phyloP scores from a whole-genome alignment of 2,797 vertebrate species.

The Crenichthys baileyi region DNA sequence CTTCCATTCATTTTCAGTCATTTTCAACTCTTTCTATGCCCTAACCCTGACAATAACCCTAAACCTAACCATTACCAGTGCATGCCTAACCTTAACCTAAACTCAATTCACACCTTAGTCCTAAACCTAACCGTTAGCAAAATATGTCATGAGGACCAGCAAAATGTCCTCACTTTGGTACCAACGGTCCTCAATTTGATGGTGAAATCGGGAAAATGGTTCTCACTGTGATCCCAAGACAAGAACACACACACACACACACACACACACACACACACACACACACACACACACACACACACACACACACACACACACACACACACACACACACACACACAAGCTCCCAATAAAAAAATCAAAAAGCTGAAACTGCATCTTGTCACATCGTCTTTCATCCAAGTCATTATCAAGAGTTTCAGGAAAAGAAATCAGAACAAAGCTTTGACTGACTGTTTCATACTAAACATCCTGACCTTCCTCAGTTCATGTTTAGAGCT shows the following conservation, averaged over 20 bases:
- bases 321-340: slow-evolving; percentile 23
- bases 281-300: slow-evolving; percentile 27
- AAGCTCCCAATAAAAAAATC: slow-evolving; percentile 15
- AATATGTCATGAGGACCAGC: too few relatives aligned
- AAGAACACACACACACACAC: slow-evolving; percentile 44
- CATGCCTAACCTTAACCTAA: too few relatives aligned
- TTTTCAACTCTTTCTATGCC: too few relatives aligned
- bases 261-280: slow-evolving; percentile 38
- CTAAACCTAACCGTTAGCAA: too few relatives aligned
- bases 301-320: slow-evolving; percentile 14
- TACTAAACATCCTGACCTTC: slow-evolving; percentile 71
- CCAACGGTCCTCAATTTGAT: too few relatives aligned
- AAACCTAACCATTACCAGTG: too few relatives aligned
- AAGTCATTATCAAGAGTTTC: slow-evolving; percentile 70
- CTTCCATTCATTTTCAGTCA: too few relatives aligned
- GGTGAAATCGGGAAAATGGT: too few relatives aligned
- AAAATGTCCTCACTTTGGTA: too few relatives aligned
- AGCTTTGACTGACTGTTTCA: slow-evolving; percentile 61
- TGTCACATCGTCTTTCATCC: slow-evolving; percentile 50
- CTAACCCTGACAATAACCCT: too few relatives aligned
- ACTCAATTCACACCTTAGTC: too few relatives aligned
- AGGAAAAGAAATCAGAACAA: slow-evolving; percentile 66
- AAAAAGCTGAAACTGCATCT: slow-evolving; percentile 67
- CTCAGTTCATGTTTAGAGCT: slow-evolving; percentile 45
- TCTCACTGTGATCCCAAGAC: too few relatives aligned